Evolutionary conservation across 2,113 vertebrate species (phyloP).

Genomic region (Leptocoma aspasia): DNA sequence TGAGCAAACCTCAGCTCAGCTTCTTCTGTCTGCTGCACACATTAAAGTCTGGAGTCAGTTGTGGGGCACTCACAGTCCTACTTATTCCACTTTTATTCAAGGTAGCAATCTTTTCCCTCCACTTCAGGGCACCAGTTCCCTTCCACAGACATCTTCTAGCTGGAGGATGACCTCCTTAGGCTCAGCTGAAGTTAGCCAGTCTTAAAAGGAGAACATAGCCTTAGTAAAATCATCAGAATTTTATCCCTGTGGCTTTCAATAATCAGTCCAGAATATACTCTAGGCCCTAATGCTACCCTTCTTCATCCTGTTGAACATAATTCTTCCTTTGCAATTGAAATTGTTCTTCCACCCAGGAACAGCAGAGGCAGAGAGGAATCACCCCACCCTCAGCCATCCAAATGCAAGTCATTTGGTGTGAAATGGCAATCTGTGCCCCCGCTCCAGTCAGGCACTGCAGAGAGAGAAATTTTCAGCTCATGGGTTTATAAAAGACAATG

Average conservation of each 20-base stretch:
- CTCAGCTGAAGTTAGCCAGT: background rate
- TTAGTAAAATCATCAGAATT: background rate
- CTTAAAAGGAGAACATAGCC: background rate
- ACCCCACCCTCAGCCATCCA: background rate
- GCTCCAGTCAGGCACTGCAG: background rate
- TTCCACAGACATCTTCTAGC: background rate
- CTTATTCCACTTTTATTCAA: background rate
- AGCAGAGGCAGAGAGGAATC: background rate
- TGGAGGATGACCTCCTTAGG: background rate
- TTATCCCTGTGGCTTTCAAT: background rate
- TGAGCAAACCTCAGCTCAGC: background rate
- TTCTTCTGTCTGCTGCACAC: background rate
- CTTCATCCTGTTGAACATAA: background rate
- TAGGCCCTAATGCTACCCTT: background rate
- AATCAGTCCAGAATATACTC: background rate
- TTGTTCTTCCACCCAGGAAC: background rate
- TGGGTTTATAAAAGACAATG: background rate
- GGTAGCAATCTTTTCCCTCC: background rate
- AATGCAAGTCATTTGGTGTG: background rate
- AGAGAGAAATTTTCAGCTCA: background rate
- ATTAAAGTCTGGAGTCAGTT: background rate
- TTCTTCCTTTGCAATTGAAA: background rate
- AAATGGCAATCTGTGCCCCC: background rate
- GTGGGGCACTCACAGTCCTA: background rate
- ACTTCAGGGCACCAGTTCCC: background rate